Evolutionary conservation across 2,113 vertebrate species (phyloP), one percentile per base, ranked within the genome.

Genomic region (Scatophagus argus): DNA sequence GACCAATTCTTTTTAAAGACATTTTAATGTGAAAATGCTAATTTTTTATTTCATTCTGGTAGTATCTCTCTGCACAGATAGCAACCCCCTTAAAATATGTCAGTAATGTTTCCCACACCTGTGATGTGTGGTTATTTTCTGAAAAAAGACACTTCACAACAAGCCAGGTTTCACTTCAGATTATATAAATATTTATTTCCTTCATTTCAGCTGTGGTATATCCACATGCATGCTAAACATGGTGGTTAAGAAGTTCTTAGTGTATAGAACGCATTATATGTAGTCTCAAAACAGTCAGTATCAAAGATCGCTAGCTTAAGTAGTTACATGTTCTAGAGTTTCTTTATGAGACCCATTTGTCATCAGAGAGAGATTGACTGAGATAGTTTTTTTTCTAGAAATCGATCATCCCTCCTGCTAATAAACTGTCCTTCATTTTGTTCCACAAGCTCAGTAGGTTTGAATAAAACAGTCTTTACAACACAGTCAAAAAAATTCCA

Each of bases 101-200:
- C 5, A 29, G 23, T 14, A 51, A 13, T 51, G 23, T 51, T 51
- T 29, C 27, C 3, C 8, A 31, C 7, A 55, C 54, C 17, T 34
- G 3, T 21, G 29, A 21, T 58, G 16, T 19, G 16, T 17, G 25
- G 13, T 29, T 21, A 34, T n/a, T 56, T 10, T 32, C 31, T 56
- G 4, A 25, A 25, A 25, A 60, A 52, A 51, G 6, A 51, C 21
- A 65, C 36, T 58, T 3, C 16, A 74, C 63, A 52, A 34, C 31
- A 69, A 0, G 16, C 17, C 14, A 67, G 3, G 19, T 71, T 64
- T 78, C 11, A 79, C 76, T 89, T 86, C 60, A 80, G 88, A 84
- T 85, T 66, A 91, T 92, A 94, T 80, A 93, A 92, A 93, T 93
- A 88, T 94, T 92, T 94, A 92, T 93, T 94, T 87, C n/a, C 72